Evolutionary conservation across 2,113 vertebrate genomes (phyloP), one percentile per base, ranked within the genome.

Genomic region (Chitala chitala): DNA sequence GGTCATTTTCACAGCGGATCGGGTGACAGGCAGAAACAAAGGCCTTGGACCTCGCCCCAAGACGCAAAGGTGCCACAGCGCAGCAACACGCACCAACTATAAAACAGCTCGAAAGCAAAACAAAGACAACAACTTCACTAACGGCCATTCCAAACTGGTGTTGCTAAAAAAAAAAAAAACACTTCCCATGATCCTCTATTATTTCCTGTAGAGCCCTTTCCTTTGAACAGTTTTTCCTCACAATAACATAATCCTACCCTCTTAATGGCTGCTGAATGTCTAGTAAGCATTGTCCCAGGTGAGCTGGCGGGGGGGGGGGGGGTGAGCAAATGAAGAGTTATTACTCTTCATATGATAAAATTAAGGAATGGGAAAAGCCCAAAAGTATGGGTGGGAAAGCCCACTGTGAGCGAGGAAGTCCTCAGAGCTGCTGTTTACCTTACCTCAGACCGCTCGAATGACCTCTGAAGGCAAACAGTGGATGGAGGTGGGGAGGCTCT

Each of bases 11-110:
- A 31, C 56, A 53, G 55, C 3, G 8, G 77, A 69, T 70, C 38
- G 50, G 65, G 68, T 71, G 61, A 74, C 56, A 51, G 65, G 13
- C 44, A 24, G 42, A 51, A 53, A 54, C 38, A 63, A 55, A 65
- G 20, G 38, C 22, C 3, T 56, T 42, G 55, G 13, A 8, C 24
- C 15, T 20, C 71, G 22, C 54, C 55, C 12, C 15, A n/a, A 7
- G 31, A n/a, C 17, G 24, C 17, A 50, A 13, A 22, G 63, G 17
- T 26, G 40, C 33, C 12, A 3, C 61, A 33, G 44, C 15, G 46
- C 31, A 55, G 40, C 48, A 74, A 68, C 54, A 46, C 24, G 9
- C 1, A 4, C 58, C 20, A 13, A 17, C 31, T 15, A 20, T 13
- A 31, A 61, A 33, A 13, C 31, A 36, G 15, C 59, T 33, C 31